Percentiles rank a stretch among this genome's conserved stretches.
Conservation (phyloP, 2,113 vertebrate genomes). For the Sisor rabdophorus region DNA sequence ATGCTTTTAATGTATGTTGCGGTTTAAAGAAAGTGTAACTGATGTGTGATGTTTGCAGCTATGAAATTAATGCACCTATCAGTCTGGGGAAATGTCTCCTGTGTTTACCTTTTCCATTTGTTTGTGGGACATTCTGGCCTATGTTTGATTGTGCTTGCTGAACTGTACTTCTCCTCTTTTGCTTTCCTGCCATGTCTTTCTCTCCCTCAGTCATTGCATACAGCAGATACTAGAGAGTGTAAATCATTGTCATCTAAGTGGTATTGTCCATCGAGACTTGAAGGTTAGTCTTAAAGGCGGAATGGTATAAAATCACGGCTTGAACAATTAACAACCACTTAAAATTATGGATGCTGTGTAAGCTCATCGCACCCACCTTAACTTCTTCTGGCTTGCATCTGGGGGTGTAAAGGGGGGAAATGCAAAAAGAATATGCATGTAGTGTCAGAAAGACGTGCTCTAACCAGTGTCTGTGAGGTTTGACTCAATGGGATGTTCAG, state of each 20-base stretch:
- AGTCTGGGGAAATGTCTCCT: constrained; percentile 4
- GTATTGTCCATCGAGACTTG: constrained; percentile 97
- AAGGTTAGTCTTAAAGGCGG: constrained; percentile 85
- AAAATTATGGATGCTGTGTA: constrained; percentile 29
- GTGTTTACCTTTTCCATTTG: constrained; percentile 4
- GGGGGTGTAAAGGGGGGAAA: constrained; percentile 1
- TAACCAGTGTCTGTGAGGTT: constrained; percentile 70
- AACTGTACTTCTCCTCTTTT: constrained; percentile 45
- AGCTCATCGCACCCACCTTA: constrained; percentile 33
- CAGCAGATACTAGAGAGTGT: constrained; percentile 99
- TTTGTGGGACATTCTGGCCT: constrained; percentile 38
- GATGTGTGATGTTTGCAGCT: neutral
- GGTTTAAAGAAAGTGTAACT: neutral
- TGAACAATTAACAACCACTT: constrained; percentile 33
- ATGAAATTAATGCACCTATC: neutral
- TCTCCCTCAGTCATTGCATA: constrained; percentile 92
- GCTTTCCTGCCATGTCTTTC: constrained; percentile 57
- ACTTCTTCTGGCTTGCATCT: constrained; percentile 17
- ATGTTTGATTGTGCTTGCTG: constrained; percentile 41
- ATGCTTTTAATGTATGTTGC: constrained; percentile 2
- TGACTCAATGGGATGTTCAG: constrained; percentile 44
- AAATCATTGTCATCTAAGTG: constrained; percentile 96
- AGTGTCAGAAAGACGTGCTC: constrained; percentile 69
- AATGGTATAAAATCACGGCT: constrained; percentile 29
- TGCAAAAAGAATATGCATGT: constrained; percentile 72